These are phyloP conservation scores for Polypterus senegalus DNA, from an alignment of 2,113 vertebrate genomes.

Conservation along the genomic window DNA sequence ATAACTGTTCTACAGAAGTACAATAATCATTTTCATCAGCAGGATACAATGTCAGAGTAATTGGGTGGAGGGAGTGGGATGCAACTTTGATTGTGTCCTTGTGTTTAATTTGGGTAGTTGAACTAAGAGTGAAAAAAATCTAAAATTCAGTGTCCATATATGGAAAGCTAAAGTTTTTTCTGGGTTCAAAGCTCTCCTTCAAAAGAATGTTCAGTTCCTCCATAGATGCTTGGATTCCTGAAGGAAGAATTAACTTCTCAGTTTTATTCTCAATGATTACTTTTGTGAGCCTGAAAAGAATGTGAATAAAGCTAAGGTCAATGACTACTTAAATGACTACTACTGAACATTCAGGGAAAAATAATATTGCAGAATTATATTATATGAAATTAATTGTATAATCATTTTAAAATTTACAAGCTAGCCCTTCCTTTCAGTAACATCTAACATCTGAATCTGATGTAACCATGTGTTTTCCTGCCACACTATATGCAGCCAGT, in stretches of 20 bases:
- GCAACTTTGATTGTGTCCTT: constrained; percentile 26
- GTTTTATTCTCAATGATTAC: constrained; percentile 16
- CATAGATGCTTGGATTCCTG: constrained; percentile 15
- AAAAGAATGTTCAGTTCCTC: constrained; percentile 19
- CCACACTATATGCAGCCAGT: constrained; percentile 20
- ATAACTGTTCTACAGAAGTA: constrained; percentile 4
- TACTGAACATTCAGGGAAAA: not conserved
- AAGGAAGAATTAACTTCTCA: constrained; percentile 19
- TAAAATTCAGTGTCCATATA: constrained; percentile 24
- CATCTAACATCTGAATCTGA: not conserved
- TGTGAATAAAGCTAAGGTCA: constrained; percentile 13
- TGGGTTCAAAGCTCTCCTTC: constrained; percentile 18
- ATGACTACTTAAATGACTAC: not conserved
- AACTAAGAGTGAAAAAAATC: constrained; percentile 16
- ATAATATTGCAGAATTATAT: not conserved
- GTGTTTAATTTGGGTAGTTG: constrained; percentile 22
- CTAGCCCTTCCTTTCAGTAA: too few species aligned
- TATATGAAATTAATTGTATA: not conserved
- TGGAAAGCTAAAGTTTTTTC: constrained; percentile 19
- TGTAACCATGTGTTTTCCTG: constrained; percentile 19
- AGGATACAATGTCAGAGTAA: constrained; percentile 14
- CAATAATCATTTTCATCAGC: constrained; percentile 13
- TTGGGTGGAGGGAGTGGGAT: not conserved
- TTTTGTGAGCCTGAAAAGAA: constrained; percentile 12
- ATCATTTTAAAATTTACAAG: too few species aligned